Evolutionary conservation across 2,797 vertebrate genomes (phyloP), one percentile per base, ranked within the genome.

Genomic region (Peromyscus melanophrys): DNA sequence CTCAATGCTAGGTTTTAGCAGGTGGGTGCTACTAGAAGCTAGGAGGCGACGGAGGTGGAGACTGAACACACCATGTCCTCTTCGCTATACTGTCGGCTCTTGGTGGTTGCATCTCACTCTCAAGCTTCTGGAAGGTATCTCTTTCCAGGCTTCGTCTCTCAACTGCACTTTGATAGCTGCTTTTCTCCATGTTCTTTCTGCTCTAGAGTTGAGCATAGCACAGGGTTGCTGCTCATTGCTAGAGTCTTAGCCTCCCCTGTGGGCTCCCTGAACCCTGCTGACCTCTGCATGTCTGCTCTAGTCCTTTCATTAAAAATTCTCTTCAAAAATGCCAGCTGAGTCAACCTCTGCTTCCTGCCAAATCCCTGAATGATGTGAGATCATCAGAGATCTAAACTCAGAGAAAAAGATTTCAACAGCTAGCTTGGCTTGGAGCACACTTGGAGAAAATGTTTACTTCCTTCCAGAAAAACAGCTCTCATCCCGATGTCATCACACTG

Each of bases 321-420:
- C 78, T 88, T 90, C 43, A 57, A 55, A 92, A 71, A 87, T 87
- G 37, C 89, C 76, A 85, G 84, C 91, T 61, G 73, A 96, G 49
- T 29, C 55, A 97, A 81, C 67, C 80, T 92, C 96, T 96, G 93
- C 82, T 97, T 95, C 78, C 80, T 97, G 96, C 96, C 86, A 96
- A 96, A 92, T 92, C 89, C 43, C 67, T 77, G 75, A 67, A 76
- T 76, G 96, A 91, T 92, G 69, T 1, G 46, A 96, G 88, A 94
- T 94, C 80, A 86, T 80, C 92, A 88, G 89, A 90, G 92, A 94
- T 59, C 86, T 94, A 71, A 67, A 89, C 61, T 76, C 11, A 3
- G 93, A 59, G 75, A 85, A 77, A 84, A 89, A 94, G 65, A 84
- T 94, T 97, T 85, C 71, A 43, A 89, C 97, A 86, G 63, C 90